phyloP scores from a whole-genome alignment of 2,888 invertebrate genomes.

The Bellardia pandia region DNA sequence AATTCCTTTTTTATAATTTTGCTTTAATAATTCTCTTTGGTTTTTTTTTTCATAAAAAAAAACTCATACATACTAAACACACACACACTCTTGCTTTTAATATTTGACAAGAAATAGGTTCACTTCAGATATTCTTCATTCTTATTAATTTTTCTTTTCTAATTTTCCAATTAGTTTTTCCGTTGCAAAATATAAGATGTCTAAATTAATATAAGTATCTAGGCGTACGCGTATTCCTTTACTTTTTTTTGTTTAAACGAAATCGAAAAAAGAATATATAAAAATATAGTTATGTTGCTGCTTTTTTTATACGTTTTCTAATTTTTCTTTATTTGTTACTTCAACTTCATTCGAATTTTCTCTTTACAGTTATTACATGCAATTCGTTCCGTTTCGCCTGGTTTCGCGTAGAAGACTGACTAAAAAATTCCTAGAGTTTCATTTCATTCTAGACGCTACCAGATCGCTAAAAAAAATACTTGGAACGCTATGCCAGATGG shows the following conservation, averaged over 20 bases:
- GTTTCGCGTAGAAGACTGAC: conserved; percentile 69
- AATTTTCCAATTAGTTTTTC: conserved; percentile 5
- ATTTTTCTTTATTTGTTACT: conserved; percentile 51
- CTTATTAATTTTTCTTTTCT: conserved; percentile 2
- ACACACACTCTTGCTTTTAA: conserved; percentile 23
- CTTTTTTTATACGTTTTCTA: conserved; percentile 49
- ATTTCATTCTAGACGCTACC: conserved; percentile 24
- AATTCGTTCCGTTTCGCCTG: conserved; percentile 69
- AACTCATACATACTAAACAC: conserved; percentile 36
- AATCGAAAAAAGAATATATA: conserved; percentile 35
- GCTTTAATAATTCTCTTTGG: conserved; percentile 29
- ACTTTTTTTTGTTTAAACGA: conserved; percentile 18
- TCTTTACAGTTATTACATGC: conserved; percentile 68
- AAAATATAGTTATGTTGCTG: conserved; percentile 31
- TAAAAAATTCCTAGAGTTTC: conserved; percentile 57
- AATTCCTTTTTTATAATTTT: conserved; percentile 7
- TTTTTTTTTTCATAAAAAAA: conserved; percentile 27
- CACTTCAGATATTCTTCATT: conserved; percentile 36
- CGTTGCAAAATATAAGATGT: not conserved
- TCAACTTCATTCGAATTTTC: conserved; percentile 62
- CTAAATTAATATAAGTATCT: not conserved
- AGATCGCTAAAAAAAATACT: conserved; percentile 10
- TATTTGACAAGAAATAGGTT: conserved; percentile 35
- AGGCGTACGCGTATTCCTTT: conserved; percentile 16
- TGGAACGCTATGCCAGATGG: not conserved